These are phyloP conservation scores for Acanthaster planci DNA, from an alignment of 35 echinoderm and acorn worm genomes.

Conservation along the genomic window DNA sequence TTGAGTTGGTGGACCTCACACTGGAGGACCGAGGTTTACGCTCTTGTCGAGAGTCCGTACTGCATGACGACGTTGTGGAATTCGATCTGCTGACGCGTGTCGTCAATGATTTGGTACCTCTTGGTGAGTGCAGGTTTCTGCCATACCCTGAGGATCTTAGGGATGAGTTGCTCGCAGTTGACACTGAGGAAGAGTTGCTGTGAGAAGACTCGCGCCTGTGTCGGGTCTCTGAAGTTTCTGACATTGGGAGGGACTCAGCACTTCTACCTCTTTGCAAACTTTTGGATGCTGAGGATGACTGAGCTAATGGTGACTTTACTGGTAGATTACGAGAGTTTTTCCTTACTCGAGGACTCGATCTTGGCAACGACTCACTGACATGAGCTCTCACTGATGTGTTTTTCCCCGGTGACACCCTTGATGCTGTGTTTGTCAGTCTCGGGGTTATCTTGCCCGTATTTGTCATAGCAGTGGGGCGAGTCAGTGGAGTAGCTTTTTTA, in stretches of 20 bases:
- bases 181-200: slow-evolving; percentile 18
- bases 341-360: neutral
- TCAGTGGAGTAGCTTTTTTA: neutral
- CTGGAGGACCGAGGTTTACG: slow-evolving; percentile 8
- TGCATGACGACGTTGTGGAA: neutral
- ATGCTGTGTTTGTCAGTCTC: neutral
- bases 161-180: slow-evolving; percentile 10
- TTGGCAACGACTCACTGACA: neutral
- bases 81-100: neutral
- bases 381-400: neutral
- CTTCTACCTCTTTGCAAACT: neutral
- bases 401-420: neutral
- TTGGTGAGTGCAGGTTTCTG: neutral
- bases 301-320: neutral
- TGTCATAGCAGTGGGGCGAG: neutral
- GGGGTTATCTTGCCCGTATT: neutral
- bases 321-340: neutral
- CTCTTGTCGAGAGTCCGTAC: neutral
- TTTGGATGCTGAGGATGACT: neutral
- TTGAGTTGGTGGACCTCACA: neutral
- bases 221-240: neutral
- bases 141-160: neutral
- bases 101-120: neutral
- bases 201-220: slow-evolving; percentile 7
- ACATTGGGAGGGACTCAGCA: neutral